These are phyloP conservation scores for Acrocephalus kingi DNA, from an alignment of 2,113 vertebrate species.

Conservation along the genomic window DNA sequence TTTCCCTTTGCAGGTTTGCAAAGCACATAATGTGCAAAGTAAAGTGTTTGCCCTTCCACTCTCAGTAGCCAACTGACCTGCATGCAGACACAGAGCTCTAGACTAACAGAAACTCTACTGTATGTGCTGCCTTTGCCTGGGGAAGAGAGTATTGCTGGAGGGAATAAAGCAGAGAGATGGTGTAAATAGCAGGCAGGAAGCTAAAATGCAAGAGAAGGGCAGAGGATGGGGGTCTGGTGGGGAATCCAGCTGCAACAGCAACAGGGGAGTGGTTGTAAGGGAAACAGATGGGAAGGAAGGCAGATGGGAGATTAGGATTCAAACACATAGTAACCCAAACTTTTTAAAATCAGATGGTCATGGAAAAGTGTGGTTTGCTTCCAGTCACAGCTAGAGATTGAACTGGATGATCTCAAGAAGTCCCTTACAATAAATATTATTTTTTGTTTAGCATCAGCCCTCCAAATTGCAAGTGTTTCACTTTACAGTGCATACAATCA, in stretches of 20 bases:
- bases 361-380: not conserved
- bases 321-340: not conserved
- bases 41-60: not conserved
- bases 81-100: not conserved
- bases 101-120: not conserved
- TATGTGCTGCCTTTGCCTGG: not conserved
- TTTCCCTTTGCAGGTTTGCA: not conserved
- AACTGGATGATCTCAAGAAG: not conserved
- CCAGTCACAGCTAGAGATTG: not conserved
- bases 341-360: not conserved
- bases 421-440: not conserved
- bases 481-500: not conserved
- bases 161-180: not conserved
- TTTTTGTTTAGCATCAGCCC: not conserved
- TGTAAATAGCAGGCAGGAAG: not conserved
- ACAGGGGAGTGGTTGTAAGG: not conserved
- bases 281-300: not conserved
- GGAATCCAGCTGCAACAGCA: not conserved
- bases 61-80: not conserved
- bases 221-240: not conserved
- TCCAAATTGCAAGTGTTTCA: not conserved
- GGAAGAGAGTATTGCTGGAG: not conserved
- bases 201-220: not conserved
- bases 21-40: not conserved
- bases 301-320: not conserved